Evolutionary conservation across 2,113 vertebrate species (phyloP).

Genomic region (Chionis minor): DNA sequence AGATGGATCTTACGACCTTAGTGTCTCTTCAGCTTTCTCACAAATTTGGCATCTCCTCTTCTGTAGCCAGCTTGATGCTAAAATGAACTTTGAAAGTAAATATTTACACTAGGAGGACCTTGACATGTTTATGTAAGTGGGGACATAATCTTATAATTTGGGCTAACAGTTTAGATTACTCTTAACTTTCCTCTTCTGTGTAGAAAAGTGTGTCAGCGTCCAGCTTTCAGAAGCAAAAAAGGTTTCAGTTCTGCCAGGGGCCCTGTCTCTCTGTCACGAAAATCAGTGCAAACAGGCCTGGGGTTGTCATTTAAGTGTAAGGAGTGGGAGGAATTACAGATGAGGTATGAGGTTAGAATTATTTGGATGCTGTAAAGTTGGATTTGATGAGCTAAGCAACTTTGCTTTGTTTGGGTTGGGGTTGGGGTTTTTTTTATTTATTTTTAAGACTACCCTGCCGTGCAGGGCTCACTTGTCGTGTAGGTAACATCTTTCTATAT

Average conservation of each 20-base stretch:
- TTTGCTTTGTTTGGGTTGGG: constrained; percentile 14
- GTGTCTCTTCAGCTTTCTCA: constrained; percentile 5
- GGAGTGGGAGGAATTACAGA: constrained; percentile 57
- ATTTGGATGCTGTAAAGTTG: not conserved
- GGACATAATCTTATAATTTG: constrained; percentile 58
- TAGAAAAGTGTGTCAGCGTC: constrained; percentile 73
- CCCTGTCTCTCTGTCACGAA: not conserved
- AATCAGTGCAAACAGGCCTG: not conserved
- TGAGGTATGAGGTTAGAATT: constrained; percentile 44
- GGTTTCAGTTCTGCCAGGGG: constrained; percentile 73
- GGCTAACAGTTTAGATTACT: constrained; percentile 58
- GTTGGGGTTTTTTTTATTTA: not conserved
- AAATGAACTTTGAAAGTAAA: constrained; percentile 53
- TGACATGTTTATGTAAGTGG: constrained; percentile 39
- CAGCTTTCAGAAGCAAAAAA: constrained; percentile 57
- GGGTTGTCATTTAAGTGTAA: constrained; percentile 39
- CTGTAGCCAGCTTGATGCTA: not conserved
- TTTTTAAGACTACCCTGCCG: not conserved
- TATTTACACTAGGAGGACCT: constrained; percentile 12
- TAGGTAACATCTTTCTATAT: not conserved
- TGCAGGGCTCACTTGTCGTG: not conserved
- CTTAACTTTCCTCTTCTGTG: constrained; percentile 73
- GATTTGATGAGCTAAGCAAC: constrained; percentile 45
- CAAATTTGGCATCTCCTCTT: not conserved
- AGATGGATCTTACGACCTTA: not conserved